Evolutionary conservation across 2,888 invertebrate species (phyloP).

Genomic region (Thymelicus lineola): DNA sequence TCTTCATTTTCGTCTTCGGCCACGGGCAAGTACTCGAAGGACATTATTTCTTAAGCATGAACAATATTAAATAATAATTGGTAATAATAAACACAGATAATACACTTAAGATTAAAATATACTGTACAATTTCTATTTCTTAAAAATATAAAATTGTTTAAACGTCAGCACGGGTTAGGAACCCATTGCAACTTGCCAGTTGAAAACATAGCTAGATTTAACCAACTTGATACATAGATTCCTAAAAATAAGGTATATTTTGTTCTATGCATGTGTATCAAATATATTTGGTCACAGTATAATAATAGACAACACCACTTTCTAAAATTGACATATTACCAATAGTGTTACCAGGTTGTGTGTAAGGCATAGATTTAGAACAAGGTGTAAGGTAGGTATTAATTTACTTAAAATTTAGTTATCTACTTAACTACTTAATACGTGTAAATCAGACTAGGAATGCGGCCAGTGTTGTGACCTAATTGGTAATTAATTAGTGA

Average conservation of each 20-base stretch:
- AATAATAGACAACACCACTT: conserved; percentile 70
- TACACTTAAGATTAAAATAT: conserved; percentile 76
- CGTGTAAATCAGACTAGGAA: no score
- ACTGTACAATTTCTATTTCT: conserved; percentile 80
- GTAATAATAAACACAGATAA: conserved; percentile 76
- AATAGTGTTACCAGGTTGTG: conserved; percentile 52
- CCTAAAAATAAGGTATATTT: conserved; percentile 50
- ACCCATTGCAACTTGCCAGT: conserved; percentile 83
- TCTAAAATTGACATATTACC: conserved; percentile 70
- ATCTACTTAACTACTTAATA: no score
- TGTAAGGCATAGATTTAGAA: no score
- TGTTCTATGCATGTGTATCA: conserved; percentile 58
- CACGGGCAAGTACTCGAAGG: conserved; percentile 92
- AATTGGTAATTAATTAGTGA: no score
- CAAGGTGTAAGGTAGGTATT: no score
- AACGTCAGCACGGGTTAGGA: conserved; percentile 83
- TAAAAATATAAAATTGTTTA: conserved; percentile 80
- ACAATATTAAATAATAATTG: conserved; percentile 71
- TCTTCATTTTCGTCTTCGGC: conserved; percentile 99
- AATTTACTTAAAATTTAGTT: no score
- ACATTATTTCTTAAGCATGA: conserved; percentile 84
- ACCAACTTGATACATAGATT: conserved; percentile 59
- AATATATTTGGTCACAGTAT: conserved; percentile 55
- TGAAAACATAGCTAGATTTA: conserved; percentile 75
- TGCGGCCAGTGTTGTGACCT: no score